These are phyloP conservation scores for Stenchaetothrips biformis DNA, from an alignment of 2,888 invertebrate genomes.

Conservation along the genomic window DNA sequence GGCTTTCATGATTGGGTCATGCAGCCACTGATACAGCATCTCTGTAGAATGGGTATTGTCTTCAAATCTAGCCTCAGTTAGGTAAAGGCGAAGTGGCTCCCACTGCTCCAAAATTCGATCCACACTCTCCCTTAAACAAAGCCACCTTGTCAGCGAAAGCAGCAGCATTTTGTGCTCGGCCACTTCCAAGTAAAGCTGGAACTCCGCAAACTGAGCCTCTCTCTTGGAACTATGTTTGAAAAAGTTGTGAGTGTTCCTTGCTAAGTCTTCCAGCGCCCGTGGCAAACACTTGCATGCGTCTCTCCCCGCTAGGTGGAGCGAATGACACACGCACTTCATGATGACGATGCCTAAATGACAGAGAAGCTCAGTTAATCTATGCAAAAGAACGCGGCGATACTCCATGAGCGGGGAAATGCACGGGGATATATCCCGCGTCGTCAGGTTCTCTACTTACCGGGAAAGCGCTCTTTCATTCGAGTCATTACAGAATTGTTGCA, in stretches of 20 bases:
- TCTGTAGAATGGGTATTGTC: constrained; percentile 35
- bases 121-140: constrained; percentile 33
- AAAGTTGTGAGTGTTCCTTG: neutral
- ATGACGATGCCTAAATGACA: neutral
- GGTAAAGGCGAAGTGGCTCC: constrained; percentile 39
- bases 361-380: neutral
- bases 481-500: neutral
- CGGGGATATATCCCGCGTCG: neutral
- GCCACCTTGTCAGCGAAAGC: constrained; percentile 36
- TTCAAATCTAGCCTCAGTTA: constrained; percentile 34
- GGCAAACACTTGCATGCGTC: neutral
- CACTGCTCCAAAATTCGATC: constrained; percentile 40
- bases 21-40: constrained; percentile 34
- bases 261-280: neutral
- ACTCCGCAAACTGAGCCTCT: neutral
- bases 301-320: neutral
- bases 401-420: neutral
- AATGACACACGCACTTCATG: constrained; percentile 1
- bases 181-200: constrained; percentile 26
- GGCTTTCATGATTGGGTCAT: constrained; percentile 36
- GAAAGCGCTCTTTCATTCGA: neutral
- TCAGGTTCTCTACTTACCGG: neutral
- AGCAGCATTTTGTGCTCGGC: constrained; percentile 38
- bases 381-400: neutral
- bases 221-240: neutral